A percentile compares a stretch with the other conserved stretches of the same genome.
These are phyloP conservation scores for Burhinus oedicnemus DNA, from an alignment of 2,113 vertebrate species.

Conservation along the genomic window DNA sequence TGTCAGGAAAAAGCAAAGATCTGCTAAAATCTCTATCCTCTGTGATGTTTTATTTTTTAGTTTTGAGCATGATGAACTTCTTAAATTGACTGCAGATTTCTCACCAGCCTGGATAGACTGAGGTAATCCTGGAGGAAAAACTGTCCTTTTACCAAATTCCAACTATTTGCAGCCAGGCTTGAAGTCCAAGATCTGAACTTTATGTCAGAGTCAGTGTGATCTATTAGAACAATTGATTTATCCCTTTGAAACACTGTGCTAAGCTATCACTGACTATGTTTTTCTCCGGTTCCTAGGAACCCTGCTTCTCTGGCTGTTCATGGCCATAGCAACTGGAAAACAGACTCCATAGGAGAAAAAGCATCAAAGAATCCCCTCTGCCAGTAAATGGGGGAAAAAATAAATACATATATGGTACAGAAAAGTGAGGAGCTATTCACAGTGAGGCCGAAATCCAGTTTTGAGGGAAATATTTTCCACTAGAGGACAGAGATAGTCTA, in stretches of 20 bases:
- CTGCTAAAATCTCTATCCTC: neutral
- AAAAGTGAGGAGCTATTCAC: neutral
- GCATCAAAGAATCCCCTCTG: neutral
- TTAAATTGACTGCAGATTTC: slow-evolving; percentile 1
- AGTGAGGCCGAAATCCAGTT: neutral
- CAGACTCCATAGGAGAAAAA: neutral
- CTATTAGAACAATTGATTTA: slow-evolving; percentile 13
- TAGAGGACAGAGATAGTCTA: neutral
- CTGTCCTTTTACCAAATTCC: neutral
- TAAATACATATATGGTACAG: neutral
- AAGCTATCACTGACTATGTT: neutral
- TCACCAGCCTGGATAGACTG: neutral
- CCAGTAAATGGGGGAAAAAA: neutral
- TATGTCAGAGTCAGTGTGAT: neutral
- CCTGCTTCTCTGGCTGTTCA: neutral
- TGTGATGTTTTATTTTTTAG: neutral
- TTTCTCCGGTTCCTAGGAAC: neutral
- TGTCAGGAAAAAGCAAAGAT: neutral
- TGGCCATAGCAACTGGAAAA: slow-evolving; percentile 24
- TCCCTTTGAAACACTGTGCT: neutral
- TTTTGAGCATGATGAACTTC: neutral
- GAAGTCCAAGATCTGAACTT: neutral
- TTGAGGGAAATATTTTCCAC: neutral
- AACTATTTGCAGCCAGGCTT: neutral
- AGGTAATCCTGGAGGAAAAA: neutral